Evolutionary conservation across 2,797 vertebrate species (phyloP), one percentile per base, ranked within the genome.

Genomic region (Tympanoctomys barrerae): DNA sequence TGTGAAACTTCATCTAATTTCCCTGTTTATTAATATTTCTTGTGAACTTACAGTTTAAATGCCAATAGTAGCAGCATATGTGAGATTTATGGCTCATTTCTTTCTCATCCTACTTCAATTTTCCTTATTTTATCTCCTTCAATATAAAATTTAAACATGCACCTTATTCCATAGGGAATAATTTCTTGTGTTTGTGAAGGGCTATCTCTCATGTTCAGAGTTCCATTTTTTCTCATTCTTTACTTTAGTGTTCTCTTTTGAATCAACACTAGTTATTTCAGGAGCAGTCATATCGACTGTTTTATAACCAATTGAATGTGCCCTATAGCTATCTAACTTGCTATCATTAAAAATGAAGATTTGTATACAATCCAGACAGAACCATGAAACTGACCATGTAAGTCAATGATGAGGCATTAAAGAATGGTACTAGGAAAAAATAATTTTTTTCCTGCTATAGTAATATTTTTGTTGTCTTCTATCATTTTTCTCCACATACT

Each of bases 41-140:
- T 28, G 42, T 87, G 87, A 64, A 85, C 13, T 89, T 94, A 49
- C 0, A 71, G 52, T 86, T 80, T 89, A 90, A 94, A 46, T 88
- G 83, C 24, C 28, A 78, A 68, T 21, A 80, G 36, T 84, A 61
- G 62, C 7, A 54, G 11, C 24, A 28, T 42, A 49, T 96, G 95
- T 95, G 75, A 93, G 59, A 57, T 92, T 89, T 94, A 73, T 61
- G 71, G 39, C 33, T 84, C 22, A 57, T 89, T 87, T 91, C 62
- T 90, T 92, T 87, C 16, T 83, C 87, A 92, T 66, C 89, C 31
- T 21, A 49, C 14, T 33, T 66, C 8, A 87, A 19, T 39, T 77
- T 82, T 46, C 52, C 26, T 7, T 80, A 14, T 39, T 92, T 93
- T 82, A 52, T 54, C 54, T 90, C 42, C 13, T 87, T 54, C 59